Base-by-base conservation (phyloP, 1,140 invertebrate genomes). In the Temnothorax longispinosus region DNA sequence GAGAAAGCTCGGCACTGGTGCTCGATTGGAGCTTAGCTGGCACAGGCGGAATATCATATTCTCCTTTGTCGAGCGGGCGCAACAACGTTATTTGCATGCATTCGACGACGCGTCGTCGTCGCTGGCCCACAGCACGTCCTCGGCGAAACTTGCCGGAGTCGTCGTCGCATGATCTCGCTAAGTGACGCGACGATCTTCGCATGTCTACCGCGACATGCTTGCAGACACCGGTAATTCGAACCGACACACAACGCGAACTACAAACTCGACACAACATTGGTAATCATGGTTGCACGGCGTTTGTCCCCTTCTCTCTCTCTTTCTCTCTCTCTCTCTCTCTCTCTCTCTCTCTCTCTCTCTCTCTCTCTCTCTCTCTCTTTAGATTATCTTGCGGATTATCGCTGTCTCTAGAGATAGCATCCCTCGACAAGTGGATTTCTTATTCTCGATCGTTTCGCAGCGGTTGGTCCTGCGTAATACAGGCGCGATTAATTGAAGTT, bases 11-110 rank as follows among this genome's bases (percentile, higher is more conserved):
- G 41, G 56, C 50, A 84, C 80, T 74, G 67, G 80, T 84, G 80
- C 41, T 69, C 41, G 5, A 41, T 13, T 13, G n/a, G 4, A 21
- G 41, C 54, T 82, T 74, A 74, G 80, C 11, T 54, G 69, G 54
- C 44, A 56, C 80, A 38, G 44, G 67, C 54, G 69, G 69, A 84
- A 84, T 81, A 81, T 84, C 69, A 84, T 84, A 74, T 74, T 84
- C 80, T 35, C 69, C 80, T 84, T 84, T 62, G 80, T 84, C 44
- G 67, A 11, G 62, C 1, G 50, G 32, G 8, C 50, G 69, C 69
- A 84, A 62, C 54, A 72, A 84, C 41, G 80, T 84, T 84, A 84
- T 84, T 84, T 75, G 80, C 80, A 84, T 84, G 80, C 69, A 84
- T 84, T 74, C 69, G 67, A 82, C 52, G 80, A 11, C 41, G 54